Percentiles rank a stretch among this genome's conserved stretches.
These are phyloP conservation scores for Scaptomyza graminum DNA, from an alignment of 1,140 invertebrate species.

Conservation along the genomic window DNA sequence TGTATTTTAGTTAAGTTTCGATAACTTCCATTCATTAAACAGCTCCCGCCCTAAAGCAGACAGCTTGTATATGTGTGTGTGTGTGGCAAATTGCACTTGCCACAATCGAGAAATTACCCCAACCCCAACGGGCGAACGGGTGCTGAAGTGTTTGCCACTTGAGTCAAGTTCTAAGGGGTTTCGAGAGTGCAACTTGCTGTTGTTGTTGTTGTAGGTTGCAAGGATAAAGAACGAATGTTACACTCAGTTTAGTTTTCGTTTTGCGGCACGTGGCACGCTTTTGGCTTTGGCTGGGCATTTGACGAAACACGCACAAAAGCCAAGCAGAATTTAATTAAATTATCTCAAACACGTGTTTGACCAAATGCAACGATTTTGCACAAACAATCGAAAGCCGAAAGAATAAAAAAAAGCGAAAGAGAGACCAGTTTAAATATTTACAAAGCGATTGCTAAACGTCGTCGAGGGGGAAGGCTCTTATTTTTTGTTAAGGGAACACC, in stretches of 20 bases:
- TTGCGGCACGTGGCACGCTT: constrained; percentile 42
- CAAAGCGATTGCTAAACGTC: constrained; percentile 68
- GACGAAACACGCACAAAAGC: constrained; percentile 51
- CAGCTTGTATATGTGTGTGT: not conserved
- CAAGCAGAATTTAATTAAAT: constrained; percentile 84
- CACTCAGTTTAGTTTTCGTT: not conserved
- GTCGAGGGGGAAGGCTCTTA: constrained; percentile 39
- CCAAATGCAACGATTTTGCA: constrained; percentile 81
- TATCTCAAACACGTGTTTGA: constrained; percentile 82
- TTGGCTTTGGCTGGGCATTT: constrained; percentile 5
- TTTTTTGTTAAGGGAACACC: too few species aligned
- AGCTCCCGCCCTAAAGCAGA: not conserved
- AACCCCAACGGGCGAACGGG: constrained; percentile 1
- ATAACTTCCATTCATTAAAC: not conserved
- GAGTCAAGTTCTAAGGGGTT: constrained; percentile 38
- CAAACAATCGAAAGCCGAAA: constrained; percentile 76
- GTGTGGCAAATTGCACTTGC: constrained; percentile 58
- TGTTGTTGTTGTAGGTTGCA: constrained; percentile 17
- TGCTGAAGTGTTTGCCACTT: constrained; percentile 78
- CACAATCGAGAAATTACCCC: constrained; percentile 50
- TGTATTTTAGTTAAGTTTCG: not conserved
- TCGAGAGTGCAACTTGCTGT: constrained; percentile 46
- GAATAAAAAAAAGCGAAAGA: too few species aligned
- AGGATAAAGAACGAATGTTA: not conserved
- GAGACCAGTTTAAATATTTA: constrained; percentile 74